Conservation (phyloP, 2,797 vertebrate species). For the Platyrinchus mystaceus region DNA sequence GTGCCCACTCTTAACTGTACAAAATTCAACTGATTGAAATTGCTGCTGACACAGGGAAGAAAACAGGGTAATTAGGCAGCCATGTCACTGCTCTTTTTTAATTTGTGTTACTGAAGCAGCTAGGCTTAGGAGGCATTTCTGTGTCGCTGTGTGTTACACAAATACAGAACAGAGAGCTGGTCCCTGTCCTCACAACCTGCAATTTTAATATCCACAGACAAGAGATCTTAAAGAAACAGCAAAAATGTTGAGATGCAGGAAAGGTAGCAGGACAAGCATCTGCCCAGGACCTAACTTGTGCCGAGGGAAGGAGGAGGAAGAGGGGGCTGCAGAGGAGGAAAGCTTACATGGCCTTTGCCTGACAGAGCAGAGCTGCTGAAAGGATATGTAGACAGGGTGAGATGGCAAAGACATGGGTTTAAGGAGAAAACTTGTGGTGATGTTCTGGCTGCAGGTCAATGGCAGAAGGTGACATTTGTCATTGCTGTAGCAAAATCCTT, state of each 20-base stretch:
- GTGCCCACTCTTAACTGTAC: not conserved
- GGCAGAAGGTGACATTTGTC: not conserved
- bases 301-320: not conserved
- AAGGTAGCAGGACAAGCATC: not conserved
- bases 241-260: not conserved
- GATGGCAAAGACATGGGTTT: not conserved
- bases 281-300: not conserved
- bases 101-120: not conserved
- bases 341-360: not conserved
- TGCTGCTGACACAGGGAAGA: not conserved
- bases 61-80: slow-evolving; percentile 4
- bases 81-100: not conserved
- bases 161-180: not conserved
- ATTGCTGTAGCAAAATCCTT: not conserved
- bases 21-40: not conserved
- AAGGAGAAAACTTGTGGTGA: not conserved
- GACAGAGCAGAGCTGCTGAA: not conserved
- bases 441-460: not conserved
- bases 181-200: not conserved
- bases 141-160: not conserved
- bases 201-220: not conserved
- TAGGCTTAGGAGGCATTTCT: not conserved
- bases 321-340: not conserved
- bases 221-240: not conserved
- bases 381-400: not conserved